Percentiles rank a stretch among this genome's conserved stretches.
Evolutionary conservation across 2,797 vertebrate species (phyloP).

Genomic region (Uromys caudimaculatus): DNA sequence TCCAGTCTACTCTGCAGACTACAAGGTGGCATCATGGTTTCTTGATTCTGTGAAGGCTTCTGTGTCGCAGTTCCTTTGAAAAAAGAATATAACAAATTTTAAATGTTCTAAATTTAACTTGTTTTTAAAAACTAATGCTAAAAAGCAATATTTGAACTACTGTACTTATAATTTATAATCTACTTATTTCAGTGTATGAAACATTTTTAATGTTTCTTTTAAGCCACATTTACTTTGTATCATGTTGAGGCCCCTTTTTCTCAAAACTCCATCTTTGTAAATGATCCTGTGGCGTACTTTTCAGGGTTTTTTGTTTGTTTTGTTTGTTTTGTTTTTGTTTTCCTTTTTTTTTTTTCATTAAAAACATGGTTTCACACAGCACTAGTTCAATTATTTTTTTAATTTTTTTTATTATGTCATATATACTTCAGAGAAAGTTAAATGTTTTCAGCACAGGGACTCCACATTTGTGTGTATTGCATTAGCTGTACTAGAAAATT

Average conservation of each 20-base stretch:
- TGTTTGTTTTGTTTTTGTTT: constrained; percentile 71
- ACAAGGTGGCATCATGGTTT: constrained; percentile 69
- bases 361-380: constrained; percentile 87
- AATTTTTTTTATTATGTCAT: constrained; percentile 68
- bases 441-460: constrained; percentile 53
- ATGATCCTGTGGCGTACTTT: constrained; percentile 88
- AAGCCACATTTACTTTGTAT: constrained; percentile 88
- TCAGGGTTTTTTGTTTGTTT: constrained; percentile 52
- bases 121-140: constrained; percentile 82
- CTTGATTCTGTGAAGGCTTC: constrained; percentile 71
- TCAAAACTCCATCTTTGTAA: constrained; percentile 88
- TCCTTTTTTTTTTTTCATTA: constrained; percentile 85
- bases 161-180: constrained; percentile 89
- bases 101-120: constrained; percentile 69
- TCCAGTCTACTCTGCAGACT: constrained; percentile 75
- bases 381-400: constrained; percentile 77
- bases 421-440: constrained; percentile 53
- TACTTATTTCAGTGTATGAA: constrained; percentile 85
- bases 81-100: constrained; percentile 72
- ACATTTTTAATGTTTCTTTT: constrained; percentile 85
- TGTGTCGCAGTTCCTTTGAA: constrained; percentile 60
- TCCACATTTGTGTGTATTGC: constrained; percentile 35
- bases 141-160: constrained; percentile 82
- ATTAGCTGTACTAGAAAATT: constrained; percentile 54
- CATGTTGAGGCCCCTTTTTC: constrained; percentile 85